Base-by-base conservation (phyloP, 2,888 invertebrate species). In the Lasioglossum villosulum region DNA sequence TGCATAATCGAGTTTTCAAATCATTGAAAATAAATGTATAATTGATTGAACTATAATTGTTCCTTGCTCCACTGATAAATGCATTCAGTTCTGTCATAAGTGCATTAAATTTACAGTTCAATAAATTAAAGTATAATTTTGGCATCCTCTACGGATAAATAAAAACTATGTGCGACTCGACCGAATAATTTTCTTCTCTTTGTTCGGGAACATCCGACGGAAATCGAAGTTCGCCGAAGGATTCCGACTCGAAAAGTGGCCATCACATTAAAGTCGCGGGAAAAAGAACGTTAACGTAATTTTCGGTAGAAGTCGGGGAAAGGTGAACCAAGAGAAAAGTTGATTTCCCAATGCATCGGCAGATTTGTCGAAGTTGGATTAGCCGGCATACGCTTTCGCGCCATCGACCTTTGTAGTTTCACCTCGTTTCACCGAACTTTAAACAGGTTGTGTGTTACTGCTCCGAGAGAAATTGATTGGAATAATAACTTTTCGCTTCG, bases 401-500 rank as follows among this genome's bases (percentile, higher is more conserved):
- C 72, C 84, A 63, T 80, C 87, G 84, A 80, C 79, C 78, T 88
- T 84, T 75, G 80, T 78, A 87, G 88, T 80, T 80, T 84, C 87
- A 80, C 80, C 87, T 86, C 82, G 87, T 82, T 88, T 80, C 88
- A 45, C 66, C 79, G 72, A 87, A 88, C 88, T 88, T 88, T 87
- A 84, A 88, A 88, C 88, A 88, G 87, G 74, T 72, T 82, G 87
- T 82, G 88, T 80, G 82, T 80, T 84, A 78, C 88, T 75, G 87
- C 37, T 72, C 83, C 83, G 83, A 70, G 86, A 86, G 87, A 87
- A 88, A 88, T 88, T 88, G 88, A 88, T 88, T 88, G 88, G 88
- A 88, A 88, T 88, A 88, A 88, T 88, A 88, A 88, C 81, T 87
- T 88, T 88, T 82, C 83, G 85, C 78, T 81, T 37, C 74, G 84